Base-by-base conservation (phyloP, 2,888 invertebrate species). In the Drosophila paracracens region DNA sequence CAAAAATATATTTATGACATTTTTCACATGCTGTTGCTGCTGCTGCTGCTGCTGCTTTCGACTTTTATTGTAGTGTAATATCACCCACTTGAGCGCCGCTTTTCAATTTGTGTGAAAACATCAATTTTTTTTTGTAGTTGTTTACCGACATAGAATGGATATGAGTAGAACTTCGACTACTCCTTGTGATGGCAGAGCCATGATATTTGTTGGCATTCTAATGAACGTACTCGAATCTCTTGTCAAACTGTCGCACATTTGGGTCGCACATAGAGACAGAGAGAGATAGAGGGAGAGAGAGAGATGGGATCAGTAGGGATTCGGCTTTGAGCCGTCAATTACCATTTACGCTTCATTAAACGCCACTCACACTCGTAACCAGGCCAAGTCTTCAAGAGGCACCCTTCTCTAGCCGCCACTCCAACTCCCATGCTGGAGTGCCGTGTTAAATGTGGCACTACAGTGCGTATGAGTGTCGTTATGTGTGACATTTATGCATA, bases 291-390 rank as follows among this genome's bases (percentile, higher is more conserved):
- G 18, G 29, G 50, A 2, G 43, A 25, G 40, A 8, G 7, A 6
- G 25, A 3, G n/a, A 29, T 29, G 27, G 46, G 61, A 31, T 48
- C 59, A 60, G 58, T 35, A 50, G 64, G 60, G 84, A 67, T 74
- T 66, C 74, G 62, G 83, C 51, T 79, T 86, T 79, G 76, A 83
- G 88, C 65, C 85, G 85, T 90, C 87, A 88, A 88, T 88, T 88
- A 89, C 81, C 91, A 88, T 90, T 88, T 85, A 90, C 81, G 91
- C 90, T 88, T 88, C 90, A 88, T 88, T 88, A 90, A 88, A 83
- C 76, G 73, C 72, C 84, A 72, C 75, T 70, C 73, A 61, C 76
- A 74, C 60, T 70, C 63, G 31, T 72, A 67, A 64, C 25, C 65
- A 68, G 82, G 70, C 68, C 75, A 75, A 82, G 67, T 60, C 56